Evolutionary conservation across 2,113 vertebrate genomes (phyloP).

Genomic region (Seriola quinqueradiata): DNA sequence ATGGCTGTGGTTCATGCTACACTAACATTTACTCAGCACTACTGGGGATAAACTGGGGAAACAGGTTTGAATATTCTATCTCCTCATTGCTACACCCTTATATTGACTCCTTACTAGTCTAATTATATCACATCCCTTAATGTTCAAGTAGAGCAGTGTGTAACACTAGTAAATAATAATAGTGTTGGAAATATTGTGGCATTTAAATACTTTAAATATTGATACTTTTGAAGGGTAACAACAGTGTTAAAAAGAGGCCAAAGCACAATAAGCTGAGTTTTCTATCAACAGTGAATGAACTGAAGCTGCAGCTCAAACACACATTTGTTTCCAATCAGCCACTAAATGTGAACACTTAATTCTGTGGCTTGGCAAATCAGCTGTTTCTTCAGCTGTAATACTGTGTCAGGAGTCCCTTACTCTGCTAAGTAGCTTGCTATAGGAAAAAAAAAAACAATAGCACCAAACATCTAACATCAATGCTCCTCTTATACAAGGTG

Average conservation of each 20-base stretch:
- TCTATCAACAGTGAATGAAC: conserved; percentile 8
- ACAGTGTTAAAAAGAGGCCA: conserved; percentile 15
- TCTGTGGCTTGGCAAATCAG: conserved; percentile 12
- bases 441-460: conserved; percentile 56
- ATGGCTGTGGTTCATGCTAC: conserved; percentile 63
- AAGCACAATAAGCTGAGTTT: conserved; percentile 4
- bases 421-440: conserved; percentile 32
- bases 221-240: conserved; percentile 2
- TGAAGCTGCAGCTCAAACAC: conserved; percentile 5
- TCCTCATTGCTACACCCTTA: conserved; percentile 27
- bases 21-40: conserved; percentile 46
- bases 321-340: conserved; percentile 32
- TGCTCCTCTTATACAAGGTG: conserved; percentile 25
- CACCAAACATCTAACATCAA: conserved; percentile 41
- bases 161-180: conserved; percentile 21
- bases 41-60: conserved; percentile 15
- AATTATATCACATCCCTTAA: conserved; percentile 19
- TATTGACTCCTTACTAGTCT: not conserved
- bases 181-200: conserved; percentile 13
- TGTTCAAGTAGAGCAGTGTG: conserved; percentile 67
- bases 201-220: conserved; percentile 19
- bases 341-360: conserved; percentile 38
- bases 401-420: conserved; percentile 18
- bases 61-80: not conserved
- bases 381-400: conserved; percentile 16